These are phyloP conservation scores for Grus americana DNA, from an alignment of 2,113 vertebrate species.

Conservation along the genomic window DNA sequence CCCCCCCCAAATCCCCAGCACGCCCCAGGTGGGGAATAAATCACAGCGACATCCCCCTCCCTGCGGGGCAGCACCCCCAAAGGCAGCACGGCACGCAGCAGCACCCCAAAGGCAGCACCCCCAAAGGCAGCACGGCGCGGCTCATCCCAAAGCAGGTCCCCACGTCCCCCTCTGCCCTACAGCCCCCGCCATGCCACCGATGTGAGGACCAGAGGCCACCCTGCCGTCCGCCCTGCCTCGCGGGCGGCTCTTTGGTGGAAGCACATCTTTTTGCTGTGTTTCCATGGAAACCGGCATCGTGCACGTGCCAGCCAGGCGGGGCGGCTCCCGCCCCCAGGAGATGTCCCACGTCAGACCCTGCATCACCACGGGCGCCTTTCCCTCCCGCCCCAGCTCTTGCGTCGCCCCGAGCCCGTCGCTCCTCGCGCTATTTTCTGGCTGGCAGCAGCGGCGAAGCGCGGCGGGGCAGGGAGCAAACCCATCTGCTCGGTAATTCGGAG, in stretches of 20 bases:
- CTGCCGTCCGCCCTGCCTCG: constrained; percentile 7
- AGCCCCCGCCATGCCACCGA: fast-evolving
- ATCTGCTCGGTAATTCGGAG: fast-evolving
- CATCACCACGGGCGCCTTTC: background rate
- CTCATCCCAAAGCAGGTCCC: background rate
- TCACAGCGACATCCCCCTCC: fast-evolving
- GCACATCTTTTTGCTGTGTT: constrained; percentile 63
- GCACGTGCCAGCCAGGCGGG: background rate
- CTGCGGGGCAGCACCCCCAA: background rate
- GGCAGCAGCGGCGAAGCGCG: fast-evolving
- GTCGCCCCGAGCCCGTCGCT: fast-evolving
- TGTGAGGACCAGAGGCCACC: background rate
- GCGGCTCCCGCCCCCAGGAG: background rate
- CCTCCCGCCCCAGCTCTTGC: background rate
- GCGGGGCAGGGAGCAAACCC: background rate
- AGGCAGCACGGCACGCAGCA: fast-evolving
- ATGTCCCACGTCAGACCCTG: background rate
- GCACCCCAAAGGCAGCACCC: background rate
- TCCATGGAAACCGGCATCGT: constrained; percentile 68
- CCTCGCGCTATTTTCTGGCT: background rate
- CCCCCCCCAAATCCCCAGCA: background rate
- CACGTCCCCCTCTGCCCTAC: background rate
- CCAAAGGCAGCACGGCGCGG: background rate
- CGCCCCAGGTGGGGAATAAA: background rate
- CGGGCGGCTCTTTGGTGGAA: constrained; percentile 28